Percentiles rank a stretch among this genome's conserved stretches.
These are phyloP conservation scores for Paradoxurus hermaphroditus DNA, from an alignment of 2,113 vertebrate genomes.

Conservation along the genomic window DNA sequence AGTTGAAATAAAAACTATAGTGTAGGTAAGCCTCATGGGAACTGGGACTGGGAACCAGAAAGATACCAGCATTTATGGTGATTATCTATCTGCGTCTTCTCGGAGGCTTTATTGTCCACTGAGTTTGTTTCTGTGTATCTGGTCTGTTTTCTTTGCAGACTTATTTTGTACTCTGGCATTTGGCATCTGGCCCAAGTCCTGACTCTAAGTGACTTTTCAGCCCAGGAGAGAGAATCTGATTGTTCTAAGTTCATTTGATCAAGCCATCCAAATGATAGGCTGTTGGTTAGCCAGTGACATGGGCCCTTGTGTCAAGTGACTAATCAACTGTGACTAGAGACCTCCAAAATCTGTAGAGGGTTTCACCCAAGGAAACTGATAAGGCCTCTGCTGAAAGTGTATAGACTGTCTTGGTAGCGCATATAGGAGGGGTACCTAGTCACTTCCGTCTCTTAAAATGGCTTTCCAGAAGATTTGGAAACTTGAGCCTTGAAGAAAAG, in stretches of 20 bases:
- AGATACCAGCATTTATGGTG: neutral
- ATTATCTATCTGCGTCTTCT: neutral
- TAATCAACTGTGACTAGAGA: neutral
- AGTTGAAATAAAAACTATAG: neutral
- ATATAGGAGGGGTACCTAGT: neutral
- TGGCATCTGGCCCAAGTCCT: neutral
- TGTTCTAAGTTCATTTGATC: neutral
- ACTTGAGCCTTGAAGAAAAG: slow-evolving; percentile 31
- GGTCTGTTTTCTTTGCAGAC: neutral
- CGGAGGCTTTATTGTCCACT: neutral
- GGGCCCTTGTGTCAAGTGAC: neutral
- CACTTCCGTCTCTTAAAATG: neutral
- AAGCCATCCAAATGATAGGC: neutral
- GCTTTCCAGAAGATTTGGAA: slow-evolving; percentile 9
- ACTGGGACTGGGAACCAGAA: neutral
- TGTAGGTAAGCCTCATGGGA: neutral
- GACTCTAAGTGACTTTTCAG: neutral
- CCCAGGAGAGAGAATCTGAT: neutral
- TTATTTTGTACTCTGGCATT: neutral
- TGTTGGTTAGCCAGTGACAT: neutral
- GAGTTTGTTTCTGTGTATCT: neutral
- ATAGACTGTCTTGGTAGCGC: neutral
- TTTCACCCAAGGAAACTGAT: neutral
- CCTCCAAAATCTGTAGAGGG: neutral
- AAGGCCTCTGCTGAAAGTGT: neutral